Conservation (phyloP, 2,888 invertebrate species). For the Liposcelis brunnea region DNA sequence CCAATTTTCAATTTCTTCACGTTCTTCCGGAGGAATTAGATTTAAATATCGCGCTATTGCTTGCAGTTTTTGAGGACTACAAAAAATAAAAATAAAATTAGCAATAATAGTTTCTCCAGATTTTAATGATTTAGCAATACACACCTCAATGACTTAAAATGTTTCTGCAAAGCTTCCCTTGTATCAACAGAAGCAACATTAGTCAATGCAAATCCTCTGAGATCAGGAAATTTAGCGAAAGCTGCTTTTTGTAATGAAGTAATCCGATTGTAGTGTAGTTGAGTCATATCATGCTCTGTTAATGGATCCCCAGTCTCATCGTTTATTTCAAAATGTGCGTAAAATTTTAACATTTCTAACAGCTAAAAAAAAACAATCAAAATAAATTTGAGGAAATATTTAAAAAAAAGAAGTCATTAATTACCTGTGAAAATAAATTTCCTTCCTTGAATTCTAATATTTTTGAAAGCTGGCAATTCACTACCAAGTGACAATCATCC, state of each 20-base stretch:
- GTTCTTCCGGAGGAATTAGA: slow-evolving; percentile 59
- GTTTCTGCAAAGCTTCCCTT: slow-evolving; percentile 60
- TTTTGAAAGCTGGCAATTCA: slow-evolving; percentile 67
- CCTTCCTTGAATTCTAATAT: slow-evolving; percentile 63
- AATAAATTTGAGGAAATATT: slow-evolving; percentile 5
- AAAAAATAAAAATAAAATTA: slow-evolving; percentile 18
- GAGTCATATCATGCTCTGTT: slow-evolving; percentile 84
- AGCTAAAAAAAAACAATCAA: slow-evolving; percentile 41
- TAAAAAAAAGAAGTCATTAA: slow-evolving; percentile 22
- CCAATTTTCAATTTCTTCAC: slow-evolving; percentile 51
- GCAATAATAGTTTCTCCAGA: not conserved
- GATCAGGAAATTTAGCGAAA: slow-evolving; percentile 76
- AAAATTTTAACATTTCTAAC: slow-evolving; percentile 88
- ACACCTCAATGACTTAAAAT: slow-evolving; percentile 61
- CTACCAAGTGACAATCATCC: slow-evolving; percentile 87
- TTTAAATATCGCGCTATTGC: slow-evolving; percentile 75
- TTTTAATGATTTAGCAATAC: slow-evolving; percentile 5
- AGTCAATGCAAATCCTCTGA: slow-evolving; percentile 72
- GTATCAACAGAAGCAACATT: slow-evolving; percentile 95
- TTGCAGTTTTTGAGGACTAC: slow-evolving; percentile 57
- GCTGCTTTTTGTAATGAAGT: slow-evolving; percentile 82
- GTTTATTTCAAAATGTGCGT: slow-evolving; percentile 92
- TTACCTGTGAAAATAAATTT: slow-evolving; percentile 78
- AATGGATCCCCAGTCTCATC: slow-evolving; percentile 90
- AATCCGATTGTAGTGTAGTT: slow-evolving; percentile 82